Evolutionary conservation across 2,113 vertebrate genomes (phyloP).

Genomic region (Hemibagrus wyckioides): DNA sequence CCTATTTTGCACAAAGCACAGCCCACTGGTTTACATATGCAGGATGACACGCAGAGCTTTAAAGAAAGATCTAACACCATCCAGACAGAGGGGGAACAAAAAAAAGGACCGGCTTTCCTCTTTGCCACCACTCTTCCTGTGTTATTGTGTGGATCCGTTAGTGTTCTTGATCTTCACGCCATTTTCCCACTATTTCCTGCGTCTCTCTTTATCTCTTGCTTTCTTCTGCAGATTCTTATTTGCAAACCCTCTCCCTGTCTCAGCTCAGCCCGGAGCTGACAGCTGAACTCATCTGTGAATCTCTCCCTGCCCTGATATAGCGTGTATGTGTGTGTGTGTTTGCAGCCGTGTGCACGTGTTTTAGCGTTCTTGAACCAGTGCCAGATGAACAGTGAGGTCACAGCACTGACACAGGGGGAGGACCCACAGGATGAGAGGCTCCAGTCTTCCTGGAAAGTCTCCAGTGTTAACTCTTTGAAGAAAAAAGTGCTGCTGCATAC

Average conservation of each 20-base stretch:
- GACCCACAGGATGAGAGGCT: constrained; percentile 34
- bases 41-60: neutral
- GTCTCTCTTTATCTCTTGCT: neutral
- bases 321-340: constrained; percentile 34
- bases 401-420: constrained; percentile 42
- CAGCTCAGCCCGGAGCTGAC: constrained; percentile 36
- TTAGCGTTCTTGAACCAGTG: constrained; percentile 49
- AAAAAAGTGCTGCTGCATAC: neutral
- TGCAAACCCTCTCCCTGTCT: constrained; percentile 36
- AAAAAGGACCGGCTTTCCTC: constrained; percentile 1
- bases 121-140: constrained; percentile 24
- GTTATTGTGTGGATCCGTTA: constrained; percentile 6
- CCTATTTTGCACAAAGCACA: constrained; percentile 10
- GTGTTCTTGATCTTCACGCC: neutral
- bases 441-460: constrained; percentile 45
- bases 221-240: constrained; percentile 19
- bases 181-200: constrained; percentile 3
- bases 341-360: constrained; percentile 36
- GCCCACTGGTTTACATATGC: constrained; percentile 13
- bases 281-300: constrained; percentile 48
- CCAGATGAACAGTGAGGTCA: constrained; percentile 57
- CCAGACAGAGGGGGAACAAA: neutral
- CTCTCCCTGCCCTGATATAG: constrained; percentile 49
- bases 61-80: constrained; percentile 22
- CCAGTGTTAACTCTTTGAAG: constrained; percentile 50